Conservation (phyloP, 2,113 vertebrate genomes). For the Phasianus colchicus region DNA sequence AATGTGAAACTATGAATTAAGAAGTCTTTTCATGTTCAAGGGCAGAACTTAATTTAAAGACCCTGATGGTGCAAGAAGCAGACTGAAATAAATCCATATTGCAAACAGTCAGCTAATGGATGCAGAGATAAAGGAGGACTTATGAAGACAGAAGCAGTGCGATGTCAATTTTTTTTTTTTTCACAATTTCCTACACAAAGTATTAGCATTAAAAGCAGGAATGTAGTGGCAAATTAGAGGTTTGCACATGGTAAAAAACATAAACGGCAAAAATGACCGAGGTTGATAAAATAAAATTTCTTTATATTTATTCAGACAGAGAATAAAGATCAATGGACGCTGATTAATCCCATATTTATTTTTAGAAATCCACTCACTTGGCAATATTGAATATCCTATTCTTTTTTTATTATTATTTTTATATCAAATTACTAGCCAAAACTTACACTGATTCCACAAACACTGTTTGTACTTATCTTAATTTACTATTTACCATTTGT, state of each 20-base stretch:
- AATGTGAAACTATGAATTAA: constrained; percentile 51
- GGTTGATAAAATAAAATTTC: neutral
- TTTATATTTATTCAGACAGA: neutral
- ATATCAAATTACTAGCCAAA: neutral
- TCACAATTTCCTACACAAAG: neutral
- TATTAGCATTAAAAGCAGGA: constrained; percentile 11
- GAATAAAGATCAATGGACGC: constrained; percentile 21
- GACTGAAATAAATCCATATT: constrained; percentile 42
- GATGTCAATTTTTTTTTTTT: constrained; percentile 43
- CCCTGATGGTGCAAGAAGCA: constrained; percentile 25
- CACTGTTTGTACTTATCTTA: neutral
- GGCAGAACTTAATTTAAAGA: constrained; percentile 46
- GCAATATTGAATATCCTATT: neutral
- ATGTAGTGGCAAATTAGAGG: neutral
- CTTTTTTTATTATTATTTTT: neutral
- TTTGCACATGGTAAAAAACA: neutral
- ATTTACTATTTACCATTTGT: neutral
- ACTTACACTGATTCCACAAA: neutral
- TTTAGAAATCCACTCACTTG: neutral
- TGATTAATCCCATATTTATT: neutral
- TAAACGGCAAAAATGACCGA: neutral
- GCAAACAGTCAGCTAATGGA: constrained; percentile 28
- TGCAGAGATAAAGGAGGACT: neutral
- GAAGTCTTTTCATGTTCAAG: constrained; percentile 49
- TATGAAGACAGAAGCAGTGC: constrained; percentile 4